Evolutionary conservation across 2,797 vertebrate genomes (phyloP).

Genomic region (Gobio occitaniae): DNA sequence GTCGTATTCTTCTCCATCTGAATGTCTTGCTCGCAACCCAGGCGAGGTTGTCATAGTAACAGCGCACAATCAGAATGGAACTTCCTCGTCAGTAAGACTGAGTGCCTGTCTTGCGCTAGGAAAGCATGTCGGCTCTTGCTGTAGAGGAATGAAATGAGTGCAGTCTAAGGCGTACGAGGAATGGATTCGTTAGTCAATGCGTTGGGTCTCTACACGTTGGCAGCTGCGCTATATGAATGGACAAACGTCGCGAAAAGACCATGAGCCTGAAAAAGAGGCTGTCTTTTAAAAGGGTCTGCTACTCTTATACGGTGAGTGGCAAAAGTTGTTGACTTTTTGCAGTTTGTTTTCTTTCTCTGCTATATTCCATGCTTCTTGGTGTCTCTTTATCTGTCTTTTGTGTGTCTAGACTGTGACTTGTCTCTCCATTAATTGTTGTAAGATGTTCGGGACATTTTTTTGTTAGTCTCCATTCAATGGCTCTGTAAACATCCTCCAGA

Average conservation of each 20-base stretch:
- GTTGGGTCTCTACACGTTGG: constrained; percentile 28
- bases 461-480: background rate
- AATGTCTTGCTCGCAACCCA: constrained; percentile 24
- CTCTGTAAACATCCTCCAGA: background rate
- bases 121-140: constrained; percentile 56
- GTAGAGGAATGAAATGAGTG: constrained; percentile 57
- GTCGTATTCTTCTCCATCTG: constrained; percentile 10
- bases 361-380: background rate
- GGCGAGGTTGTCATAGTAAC: constrained; percentile 52
- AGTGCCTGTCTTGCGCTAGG: constrained; percentile 28
- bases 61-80: constrained; percentile 53
- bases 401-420: constrained; percentile 13
- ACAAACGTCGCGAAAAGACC: constrained; percentile 18
- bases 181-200: constrained; percentile 50
- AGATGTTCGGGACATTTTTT: background rate
- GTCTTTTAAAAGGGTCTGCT: constrained; percentile 83
- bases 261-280: constrained; percentile 86
- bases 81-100: constrained; percentile 53
- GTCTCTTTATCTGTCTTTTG: background rate
- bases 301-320: constrained; percentile 80
- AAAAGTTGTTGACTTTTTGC: background rate
- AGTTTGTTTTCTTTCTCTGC: background rate
- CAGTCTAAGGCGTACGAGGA: constrained; percentile 18
- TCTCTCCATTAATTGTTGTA: background rate
- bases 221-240: constrained; percentile 35